Evolutionary conservation across 2,113 vertebrate species (phyloP).

Genomic region (Todiramphus saurophagus): DNA sequence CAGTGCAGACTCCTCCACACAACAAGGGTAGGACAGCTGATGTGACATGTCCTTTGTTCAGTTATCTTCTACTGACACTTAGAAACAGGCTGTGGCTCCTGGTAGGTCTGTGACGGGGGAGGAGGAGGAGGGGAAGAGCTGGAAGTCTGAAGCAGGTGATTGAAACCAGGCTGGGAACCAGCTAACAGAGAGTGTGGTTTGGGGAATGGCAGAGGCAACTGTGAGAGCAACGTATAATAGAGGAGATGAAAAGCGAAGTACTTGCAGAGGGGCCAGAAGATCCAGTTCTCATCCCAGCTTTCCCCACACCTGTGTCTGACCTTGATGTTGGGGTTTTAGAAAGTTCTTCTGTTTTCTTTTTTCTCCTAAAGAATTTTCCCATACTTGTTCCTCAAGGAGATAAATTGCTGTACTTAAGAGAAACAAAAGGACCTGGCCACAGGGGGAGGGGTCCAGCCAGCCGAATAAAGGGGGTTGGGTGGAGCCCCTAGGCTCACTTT

Average conservation of each 20-base stretch:
- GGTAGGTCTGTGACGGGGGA: background rate
- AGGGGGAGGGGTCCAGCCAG: no score
- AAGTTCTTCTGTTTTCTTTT: no score
- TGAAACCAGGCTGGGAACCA: background rate
- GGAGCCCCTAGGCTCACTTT: no score
- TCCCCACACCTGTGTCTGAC: background rate
- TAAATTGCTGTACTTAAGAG: no score
- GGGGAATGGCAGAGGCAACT: background rate
- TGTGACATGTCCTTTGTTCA: background rate
- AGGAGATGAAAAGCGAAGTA: background rate
- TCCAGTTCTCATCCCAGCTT: rapidly evolving
- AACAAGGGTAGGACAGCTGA: background rate
- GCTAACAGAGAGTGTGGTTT: background rate
- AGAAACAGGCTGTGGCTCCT: background rate
- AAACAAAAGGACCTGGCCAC: no score
- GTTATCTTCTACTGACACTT: background rate
- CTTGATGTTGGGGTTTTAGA: no score
- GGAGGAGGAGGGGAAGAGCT: no score
- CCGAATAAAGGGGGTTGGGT: no score
- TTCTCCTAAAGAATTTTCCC: no score
- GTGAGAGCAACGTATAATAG: background rate
- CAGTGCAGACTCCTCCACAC: no score
- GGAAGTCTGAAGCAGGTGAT: background rate
- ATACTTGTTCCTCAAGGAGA: no score
- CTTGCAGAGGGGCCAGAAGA: background rate